phyloP scores from a whole-genome alignment of 2,797 vertebrate species.

The Sebastiscus tertius region DNA sequence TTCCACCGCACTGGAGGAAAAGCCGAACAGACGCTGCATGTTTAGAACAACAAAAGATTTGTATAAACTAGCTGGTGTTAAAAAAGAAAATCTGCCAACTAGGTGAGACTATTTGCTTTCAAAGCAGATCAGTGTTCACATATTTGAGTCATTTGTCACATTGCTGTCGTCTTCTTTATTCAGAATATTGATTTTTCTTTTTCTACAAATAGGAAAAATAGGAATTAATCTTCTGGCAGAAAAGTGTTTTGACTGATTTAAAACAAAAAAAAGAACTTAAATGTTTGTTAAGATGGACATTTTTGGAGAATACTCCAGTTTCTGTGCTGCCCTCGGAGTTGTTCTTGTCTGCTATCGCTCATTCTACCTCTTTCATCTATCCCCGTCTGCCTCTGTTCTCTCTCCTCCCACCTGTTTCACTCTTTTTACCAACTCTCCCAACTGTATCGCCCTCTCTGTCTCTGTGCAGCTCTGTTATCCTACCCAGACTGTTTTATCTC shows the following conservation, averaged over 20 bases:
- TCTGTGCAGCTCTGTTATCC: conserved; percentile 72
- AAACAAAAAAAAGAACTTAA: not conserved
- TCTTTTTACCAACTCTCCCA: conserved; percentile 69
- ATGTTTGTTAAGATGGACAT: conserved; percentile 24
- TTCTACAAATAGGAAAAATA: conserved; percentile 17
- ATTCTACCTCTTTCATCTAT: conserved; percentile 58
- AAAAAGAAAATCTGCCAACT: not conserved
- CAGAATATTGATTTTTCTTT: not conserved
- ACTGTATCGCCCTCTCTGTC: conserved; percentile 67
- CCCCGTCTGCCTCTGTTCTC: conserved; percentile 57
- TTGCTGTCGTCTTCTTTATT: conserved; percentile 10
- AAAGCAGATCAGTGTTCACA: conserved; percentile 19
- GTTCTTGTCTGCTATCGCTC: conserved; percentile 56
- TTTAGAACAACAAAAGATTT: conserved; percentile 28
- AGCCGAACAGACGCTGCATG: not conserved
- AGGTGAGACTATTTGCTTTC: conserved; percentile 29
- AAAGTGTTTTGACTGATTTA: conserved; percentile 13
- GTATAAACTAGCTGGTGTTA: conserved; percentile 12
- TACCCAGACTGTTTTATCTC: conserved; percentile 76
- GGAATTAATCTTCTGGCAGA: conserved; percentile 19
- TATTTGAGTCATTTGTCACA: conserved; percentile 9
- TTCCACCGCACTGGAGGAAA: not conserved
- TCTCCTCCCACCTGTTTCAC: conserved; percentile 77
- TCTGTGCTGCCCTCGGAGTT: conserved; percentile 31
- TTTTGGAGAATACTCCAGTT: conserved; percentile 37